Base-by-base conservation (phyloP, 2,113 vertebrate genomes). In the Aegypius monachus region DNA sequence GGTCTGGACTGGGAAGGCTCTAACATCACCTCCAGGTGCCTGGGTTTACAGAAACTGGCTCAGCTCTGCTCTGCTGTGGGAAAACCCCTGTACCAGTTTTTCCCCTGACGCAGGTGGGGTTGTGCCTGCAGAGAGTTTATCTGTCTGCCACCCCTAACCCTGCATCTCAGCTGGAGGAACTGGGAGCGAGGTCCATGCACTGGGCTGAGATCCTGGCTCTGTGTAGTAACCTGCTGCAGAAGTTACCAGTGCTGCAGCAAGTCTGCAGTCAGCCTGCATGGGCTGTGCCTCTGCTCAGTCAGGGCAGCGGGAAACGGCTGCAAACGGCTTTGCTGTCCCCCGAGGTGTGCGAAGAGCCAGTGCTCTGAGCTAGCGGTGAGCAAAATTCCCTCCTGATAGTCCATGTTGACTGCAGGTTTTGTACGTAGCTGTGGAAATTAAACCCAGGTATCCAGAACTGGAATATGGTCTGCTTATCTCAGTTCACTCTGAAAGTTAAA, bases 361-460 rank as follows among this genome's bases (percentile, higher is more conserved):
- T 11, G 31, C 52, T 29, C n/a, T 12, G 61, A 29, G 71, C 42
- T 8, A 5, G 10, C 7, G 5, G 21, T 8, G 50, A 42, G 71
- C n/a, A 48, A 40, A 34, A 13, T 6, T 47, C 61, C 61, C 52
- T 16, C 62, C 6, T 23, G 18, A 15, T 1, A 7, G 42, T 6
- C 68, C 48, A 4, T 0, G 25, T 2, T 12, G 26, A 31, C 7
- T 16, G 20, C 0, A 1, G 6, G 1, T 25, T 36, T 21, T 20
- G 10, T 20, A 5, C 8, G 15, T 16, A 20, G 32, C 34, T 5
- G 3, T 25, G 11, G 67, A n/a, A 36, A 14, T 56, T 8, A 14
- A 16, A 42, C 17, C 36, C 43, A 12, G 14, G 53, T 11, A 19
- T 26, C 53, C 62, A 16, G 53, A 11, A 10, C 8, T 10, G 43